Evolutionary conservation across 2,113 vertebrate genomes (phyloP), one percentile per base, ranked within the genome.

Genomic region (Crotalus tigris): DNA sequence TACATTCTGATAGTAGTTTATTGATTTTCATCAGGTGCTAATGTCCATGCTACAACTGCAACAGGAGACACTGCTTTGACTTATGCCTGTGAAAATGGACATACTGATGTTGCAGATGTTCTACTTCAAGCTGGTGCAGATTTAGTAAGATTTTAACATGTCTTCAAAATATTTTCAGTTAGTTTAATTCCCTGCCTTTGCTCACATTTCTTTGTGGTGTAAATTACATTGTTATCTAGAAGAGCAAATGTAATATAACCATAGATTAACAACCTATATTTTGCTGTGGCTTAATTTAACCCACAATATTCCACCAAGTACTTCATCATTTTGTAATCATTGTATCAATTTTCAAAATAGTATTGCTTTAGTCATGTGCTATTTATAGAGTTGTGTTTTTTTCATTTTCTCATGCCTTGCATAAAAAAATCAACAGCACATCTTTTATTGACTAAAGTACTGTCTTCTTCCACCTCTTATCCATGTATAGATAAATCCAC

Each of bases 51-150:
- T 94, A 99, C 99, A 92, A 99, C 99, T n/a, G 99, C 99, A 10
- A 99, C 99, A 7, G 99, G 99, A 91, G 99, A 99, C 94, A 99
- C 99, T 21, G 99, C 99, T 10, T 95, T 99, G 97, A 99, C 99
- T 39, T 99, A 99, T 10, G 99, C 99, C 19, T 99, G 99, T 98
- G 99, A 99, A 97, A 99, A 99, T 88, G 99, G 99, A 96, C 99
- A 99, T 96, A 99, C 99, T 0, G 99, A 99, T 92, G 99, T 99
- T 93, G 99, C 99, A 44, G 99, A 99, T 91, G 98, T 99, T 96
- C 97, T 99, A 95, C 98, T 99, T 96, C 99, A 99, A 97, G 98
- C 99, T 91, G 99, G 99, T 94, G 99, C 99, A 91, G 99, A 99
- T 97, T 97, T 99, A 98, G 99, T 99, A 98, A 95, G 97, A 93